Evolutionary conservation across 2,888 invertebrate species (phyloP), one percentile per base, ranked within the genome.

Genomic region (Drosophila ustulata): DNA sequence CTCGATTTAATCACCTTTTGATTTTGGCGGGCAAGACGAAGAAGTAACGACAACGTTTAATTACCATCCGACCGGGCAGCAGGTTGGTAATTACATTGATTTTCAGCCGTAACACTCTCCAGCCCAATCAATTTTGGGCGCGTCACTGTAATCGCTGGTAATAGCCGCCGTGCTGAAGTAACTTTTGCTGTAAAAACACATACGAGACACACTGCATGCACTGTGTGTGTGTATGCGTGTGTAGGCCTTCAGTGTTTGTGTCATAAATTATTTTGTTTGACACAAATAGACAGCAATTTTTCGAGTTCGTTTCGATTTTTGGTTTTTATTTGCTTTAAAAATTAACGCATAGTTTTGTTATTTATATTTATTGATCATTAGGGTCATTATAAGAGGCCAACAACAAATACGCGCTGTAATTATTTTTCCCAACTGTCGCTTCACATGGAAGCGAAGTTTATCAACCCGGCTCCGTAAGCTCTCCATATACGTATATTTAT

Each of bases 191-290:
- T 46, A 61, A n/a, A 52, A 25, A 39, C 30, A 46, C 30, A 32
- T 34, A 68, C 26, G 28, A 52, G 9, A 47, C 25, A 32, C 18
- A 49, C 18, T 18, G 18, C 49, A 50, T n/a, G 2, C 18, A 18
- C 41, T 23, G 8, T 11, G 26, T 39, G 7, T 53, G 23, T 25
- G 18, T 13, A 30, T 3, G 41, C 8, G 41, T 49, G 5, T 41
- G 26, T 45, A 46, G 18, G 43, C 34, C 25, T 68, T 69, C 73
- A 66, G 75, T 67, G 75, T 67, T 75, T 70, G 70, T 77, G 68
- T 85, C 83, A 80, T 82, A 77, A 87, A 85, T 88, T 82, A 86
- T 86, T 81, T 75, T 53, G 76, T 71, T 71, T 82, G 78, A 80
- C 78, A 78, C 68, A 52, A 56, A 63, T 66, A 66, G 47, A 47